phyloP scores from a whole-genome alignment of 2,113 vertebrate genomes.

The Odontesthes bonariensis region DNA sequence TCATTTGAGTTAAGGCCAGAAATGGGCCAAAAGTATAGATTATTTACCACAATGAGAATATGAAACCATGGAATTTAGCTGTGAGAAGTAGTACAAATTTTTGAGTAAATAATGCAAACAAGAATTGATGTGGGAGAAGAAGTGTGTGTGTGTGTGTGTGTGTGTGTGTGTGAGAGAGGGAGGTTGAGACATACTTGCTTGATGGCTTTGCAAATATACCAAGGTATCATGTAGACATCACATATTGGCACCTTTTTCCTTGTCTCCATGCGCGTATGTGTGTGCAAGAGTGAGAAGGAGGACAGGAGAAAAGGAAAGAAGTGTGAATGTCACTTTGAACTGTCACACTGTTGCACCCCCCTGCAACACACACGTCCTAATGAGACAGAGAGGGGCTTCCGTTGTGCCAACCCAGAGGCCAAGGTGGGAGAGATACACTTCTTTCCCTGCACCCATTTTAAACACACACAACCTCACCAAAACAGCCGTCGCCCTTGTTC shows the following conservation, averaged over 20 bases:
- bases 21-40: slow-evolving; percentile 34
- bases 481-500: not conserved
- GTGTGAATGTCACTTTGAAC: slow-evolving; percentile 89
- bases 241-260: slow-evolving; percentile 61
- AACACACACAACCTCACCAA: slow-evolving; percentile 56
- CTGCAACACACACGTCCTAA: slow-evolving; percentile 77
- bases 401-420: slow-evolving; percentile 86
- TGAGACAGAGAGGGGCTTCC: slow-evolving; percentile 87
- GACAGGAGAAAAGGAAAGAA: slow-evolving; percentile 76
- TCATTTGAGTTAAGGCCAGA: slow-evolving; percentile 33
- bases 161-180: not conserved
- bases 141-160: slow-evolving; percentile 6
- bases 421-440: slow-evolving; percentile 84
- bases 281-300: slow-evolving; percentile 78
- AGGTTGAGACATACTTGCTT: not conserved
- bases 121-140: not conserved
- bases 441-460: slow-evolving; percentile 76
- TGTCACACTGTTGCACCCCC: slow-evolving; percentile 79
- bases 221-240: slow-evolving; percentile 41
- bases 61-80: not conserved
- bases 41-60: slow-evolving; percentile 22
- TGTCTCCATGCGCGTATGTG: slow-evolving; percentile 69
- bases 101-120: slow-evolving; percentile 12
- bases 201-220: slow-evolving; percentile 6
- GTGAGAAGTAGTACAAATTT: not conserved